phyloP scores from a whole-genome alignment of 2,888 invertebrate species.

The Lagria hirta region DNA sequence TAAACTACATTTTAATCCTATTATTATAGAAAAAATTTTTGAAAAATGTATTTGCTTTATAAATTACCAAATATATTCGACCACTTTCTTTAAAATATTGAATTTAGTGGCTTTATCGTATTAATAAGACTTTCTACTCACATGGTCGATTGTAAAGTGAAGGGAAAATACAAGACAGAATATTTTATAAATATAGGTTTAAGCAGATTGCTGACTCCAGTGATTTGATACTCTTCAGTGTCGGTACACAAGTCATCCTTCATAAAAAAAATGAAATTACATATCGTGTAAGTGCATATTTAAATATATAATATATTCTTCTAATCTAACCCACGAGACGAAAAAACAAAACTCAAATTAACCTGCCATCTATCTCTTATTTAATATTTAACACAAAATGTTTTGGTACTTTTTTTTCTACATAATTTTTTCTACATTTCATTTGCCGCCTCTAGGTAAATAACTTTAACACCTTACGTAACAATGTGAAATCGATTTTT shows the following conservation, averaged over 20 bases:
- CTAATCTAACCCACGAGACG: too few species aligned
- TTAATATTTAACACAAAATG: conserved; percentile 7
- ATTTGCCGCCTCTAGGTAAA: conserved; percentile 12
- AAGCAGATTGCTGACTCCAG: conserved; percentile 46
- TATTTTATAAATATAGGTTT: conserved; percentile 53
- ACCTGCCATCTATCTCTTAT: too few species aligned
- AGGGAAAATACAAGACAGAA: conserved; percentile 51
- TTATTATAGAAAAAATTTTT: too few species aligned
- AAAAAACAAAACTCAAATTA: too few species aligned
- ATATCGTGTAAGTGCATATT: conserved; percentile 45
- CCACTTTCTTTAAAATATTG: conserved; percentile 10
- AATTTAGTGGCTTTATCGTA: conserved; percentile 9
- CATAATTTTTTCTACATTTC: conserved; percentile 12
- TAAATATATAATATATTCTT: too few species aligned
- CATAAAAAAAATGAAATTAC: conserved; percentile 45
- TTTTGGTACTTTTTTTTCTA: too few species aligned
- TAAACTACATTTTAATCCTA: too few species aligned
- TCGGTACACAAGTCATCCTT: conserved; percentile 40
- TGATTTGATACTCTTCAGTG: conserved; percentile 47
- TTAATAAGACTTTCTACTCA: conserved; percentile 34
- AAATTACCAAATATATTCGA: too few species aligned
- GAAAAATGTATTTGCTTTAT: too few species aligned
- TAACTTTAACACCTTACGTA: conserved; percentile 16
- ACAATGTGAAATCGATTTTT: conserved; percentile 26
- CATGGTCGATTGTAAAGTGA: conserved; percentile 51